A percentile compares a stretch with the other conserved stretches of the same genome.
phyloP scores from a whole-genome alignment of 2,113 vertebrate genomes.

The Rhadina sibilatrix region DNA sequence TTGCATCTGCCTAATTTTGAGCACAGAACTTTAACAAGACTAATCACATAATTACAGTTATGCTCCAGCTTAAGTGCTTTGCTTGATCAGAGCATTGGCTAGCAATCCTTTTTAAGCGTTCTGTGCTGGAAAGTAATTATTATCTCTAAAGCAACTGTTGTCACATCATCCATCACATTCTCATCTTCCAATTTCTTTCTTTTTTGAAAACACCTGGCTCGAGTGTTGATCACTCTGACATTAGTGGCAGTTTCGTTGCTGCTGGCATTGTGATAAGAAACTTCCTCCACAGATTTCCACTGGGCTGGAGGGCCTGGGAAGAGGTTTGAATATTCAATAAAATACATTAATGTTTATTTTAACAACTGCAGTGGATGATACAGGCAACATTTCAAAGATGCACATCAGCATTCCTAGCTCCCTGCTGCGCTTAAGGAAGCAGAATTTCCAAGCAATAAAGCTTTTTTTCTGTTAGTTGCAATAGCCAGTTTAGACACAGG shows the following conservation, averaged over 20 bases:
- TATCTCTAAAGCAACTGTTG: background rate
- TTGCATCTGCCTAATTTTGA: background rate
- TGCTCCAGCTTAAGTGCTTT: constrained; percentile 27
- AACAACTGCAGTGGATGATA: background rate
- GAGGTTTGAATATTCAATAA: background rate
- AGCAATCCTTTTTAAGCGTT: constrained; percentile 20
- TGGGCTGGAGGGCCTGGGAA: background rate
- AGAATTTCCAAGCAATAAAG: background rate
- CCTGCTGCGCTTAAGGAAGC: background rate
- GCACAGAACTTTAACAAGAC: constrained; percentile 22
- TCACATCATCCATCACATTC: background rate
- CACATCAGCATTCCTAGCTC: background rate
- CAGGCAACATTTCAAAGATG: background rate
- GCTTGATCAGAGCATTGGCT: constrained; percentile 23
- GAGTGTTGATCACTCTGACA: background rate
- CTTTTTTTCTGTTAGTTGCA: background rate
- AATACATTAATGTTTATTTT: background rate
- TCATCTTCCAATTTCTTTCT: background rate
- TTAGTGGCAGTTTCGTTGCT: background rate
- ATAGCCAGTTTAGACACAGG: background rate
- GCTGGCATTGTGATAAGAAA: background rate
- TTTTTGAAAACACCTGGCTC: background rate
- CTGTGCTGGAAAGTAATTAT: background rate
- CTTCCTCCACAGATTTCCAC: background rate
- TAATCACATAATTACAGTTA: constrained; percentile 45